Base-by-base conservation (phyloP, 2,888 invertebrate genomes). In the Hydriomena furcata region DNA sequence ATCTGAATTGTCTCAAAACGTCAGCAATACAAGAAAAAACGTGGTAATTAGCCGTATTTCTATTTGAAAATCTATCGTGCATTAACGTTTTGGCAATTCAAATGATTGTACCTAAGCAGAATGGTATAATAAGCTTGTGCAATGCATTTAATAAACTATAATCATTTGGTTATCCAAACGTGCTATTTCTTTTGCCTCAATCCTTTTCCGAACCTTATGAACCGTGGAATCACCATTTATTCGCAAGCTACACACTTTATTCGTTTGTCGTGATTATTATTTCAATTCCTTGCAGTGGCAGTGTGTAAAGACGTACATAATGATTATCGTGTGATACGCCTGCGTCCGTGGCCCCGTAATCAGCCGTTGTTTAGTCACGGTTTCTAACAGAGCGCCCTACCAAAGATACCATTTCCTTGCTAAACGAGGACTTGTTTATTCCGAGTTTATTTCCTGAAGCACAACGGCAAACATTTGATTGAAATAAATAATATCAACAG, bases 351-450 rank as follows among this genome's bases (percentile, higher is more conserved):
- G 68, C 71, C 66, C 59, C 55, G 54, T 60, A 63, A 73, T 72
- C 62, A 68, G 59, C 61, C 52, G 58, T 52, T 58, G 51, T 44
- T 59, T 62, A 63, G 69, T 72, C 74, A 74, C 68, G 71, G 73
- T 65, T 69, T 68, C 68, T 63, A 63, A 63, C 49, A 63, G 63
- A 64, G 60, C 57, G 32, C 37, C 51, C 40, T 52, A 35, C 38
- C 30, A 54, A n/a, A n/a, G n/a, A n/a, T 52, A 37, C 40, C 24
- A 53, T 61, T 60, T 61, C 48, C 58, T 57, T 56, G 42, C 47
- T 45, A 31, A 41, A 51, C 21, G 31, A 36, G 30, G 20, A 30
- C 38, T 40, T 37, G 38, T 46, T 56, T 56, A 52, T 55, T 48
- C 52, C 37, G 13, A 27, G 17, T 4, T 17, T 17, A 42, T 56